Conservation (phyloP, 2,113 vertebrate genomes). For the Ictalurus punctatus region DNA sequence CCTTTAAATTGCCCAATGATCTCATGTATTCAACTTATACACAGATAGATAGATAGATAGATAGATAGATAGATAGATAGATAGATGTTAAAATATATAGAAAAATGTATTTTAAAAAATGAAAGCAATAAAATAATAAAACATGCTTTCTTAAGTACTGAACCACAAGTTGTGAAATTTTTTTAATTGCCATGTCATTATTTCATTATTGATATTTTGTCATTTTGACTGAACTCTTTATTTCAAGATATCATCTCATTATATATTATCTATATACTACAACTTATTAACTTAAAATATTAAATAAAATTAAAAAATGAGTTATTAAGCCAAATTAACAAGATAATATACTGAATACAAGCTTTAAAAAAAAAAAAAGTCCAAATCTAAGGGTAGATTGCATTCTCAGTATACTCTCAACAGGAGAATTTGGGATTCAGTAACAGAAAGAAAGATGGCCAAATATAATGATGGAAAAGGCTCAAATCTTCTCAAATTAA, state of each 20-base stretch:
- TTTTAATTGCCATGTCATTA: too few species aligned
- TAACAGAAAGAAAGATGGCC: not conserved
- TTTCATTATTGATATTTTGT: not conserved
- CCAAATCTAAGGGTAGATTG: not conserved
- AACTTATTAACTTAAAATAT: not conserved
- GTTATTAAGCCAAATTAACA: not conserved
- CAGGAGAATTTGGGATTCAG: not conserved
- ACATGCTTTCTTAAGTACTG: too few species aligned
- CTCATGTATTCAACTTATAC: too few species aligned
- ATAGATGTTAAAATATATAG: too few species aligned
- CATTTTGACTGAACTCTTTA: not conserved
- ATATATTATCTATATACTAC: not conserved
- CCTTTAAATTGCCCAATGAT: too few species aligned
- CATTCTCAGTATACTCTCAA: not conserved
- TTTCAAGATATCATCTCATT: not conserved
- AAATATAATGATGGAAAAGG: not conserved
- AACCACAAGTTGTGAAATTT: too few species aligned
- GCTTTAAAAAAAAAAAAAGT: not conserved
- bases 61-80: too few species aligned
- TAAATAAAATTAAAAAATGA: not conserved
- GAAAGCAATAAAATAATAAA: not conserved
- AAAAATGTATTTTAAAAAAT: too few species aligned
- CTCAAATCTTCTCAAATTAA: not conserved
- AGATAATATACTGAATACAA: not conserved
- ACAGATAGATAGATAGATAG: too few species aligned